phyloP scores from a whole-genome alignment of 2,888 invertebrate species.

The Abrostola tripartita region DNA sequence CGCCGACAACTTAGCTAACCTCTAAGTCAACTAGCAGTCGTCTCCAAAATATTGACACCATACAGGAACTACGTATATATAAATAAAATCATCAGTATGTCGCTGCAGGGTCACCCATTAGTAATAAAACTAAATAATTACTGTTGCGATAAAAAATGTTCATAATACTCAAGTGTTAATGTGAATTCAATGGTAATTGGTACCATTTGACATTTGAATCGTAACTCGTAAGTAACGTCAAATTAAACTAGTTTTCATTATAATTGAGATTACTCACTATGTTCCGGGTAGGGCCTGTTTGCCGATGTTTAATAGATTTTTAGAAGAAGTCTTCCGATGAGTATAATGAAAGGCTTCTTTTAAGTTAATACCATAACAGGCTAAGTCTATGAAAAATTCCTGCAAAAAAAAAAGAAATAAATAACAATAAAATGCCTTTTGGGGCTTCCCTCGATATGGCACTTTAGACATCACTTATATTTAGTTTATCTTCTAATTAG shows the following conservation, averaged over 20 bases:
- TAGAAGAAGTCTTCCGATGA: slow-evolving; percentile 1
- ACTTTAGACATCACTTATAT: too few relatives aligned
- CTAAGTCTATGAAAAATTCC: too few relatives aligned
- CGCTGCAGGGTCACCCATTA: slow-evolving; percentile 17
- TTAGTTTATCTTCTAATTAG: too few relatives aligned
- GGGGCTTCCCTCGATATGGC: too few relatives aligned
- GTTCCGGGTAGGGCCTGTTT: slow-evolving; percentile 40
- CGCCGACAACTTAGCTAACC: too few relatives aligned
- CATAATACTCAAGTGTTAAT: slow-evolving; percentile 26
- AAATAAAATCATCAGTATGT: slow-evolving; percentile 14
- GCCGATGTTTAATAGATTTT: background rate
- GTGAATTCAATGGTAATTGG: slow-evolving; percentile 38
- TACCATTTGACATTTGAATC: slow-evolving; percentile 46
- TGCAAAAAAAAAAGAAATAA: too few relatives aligned
- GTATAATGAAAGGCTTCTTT: too few relatives aligned
- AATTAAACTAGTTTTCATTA: slow-evolving; percentile 41
- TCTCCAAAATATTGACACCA: background rate
- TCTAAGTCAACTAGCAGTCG: too few relatives aligned
- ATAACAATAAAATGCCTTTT: too few relatives aligned
- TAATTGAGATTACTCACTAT: slow-evolving; percentile 17
- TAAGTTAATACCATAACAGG: too few relatives aligned
- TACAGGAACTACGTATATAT: background rate
- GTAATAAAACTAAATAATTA: slow-evolving; percentile 46
- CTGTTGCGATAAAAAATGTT: slow-evolving; percentile 31
- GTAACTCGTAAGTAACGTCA: slow-evolving; percentile 19